Conservation (phyloP, 2,797 vertebrate genomes). For the Hemibagrus guttatus region DNA sequence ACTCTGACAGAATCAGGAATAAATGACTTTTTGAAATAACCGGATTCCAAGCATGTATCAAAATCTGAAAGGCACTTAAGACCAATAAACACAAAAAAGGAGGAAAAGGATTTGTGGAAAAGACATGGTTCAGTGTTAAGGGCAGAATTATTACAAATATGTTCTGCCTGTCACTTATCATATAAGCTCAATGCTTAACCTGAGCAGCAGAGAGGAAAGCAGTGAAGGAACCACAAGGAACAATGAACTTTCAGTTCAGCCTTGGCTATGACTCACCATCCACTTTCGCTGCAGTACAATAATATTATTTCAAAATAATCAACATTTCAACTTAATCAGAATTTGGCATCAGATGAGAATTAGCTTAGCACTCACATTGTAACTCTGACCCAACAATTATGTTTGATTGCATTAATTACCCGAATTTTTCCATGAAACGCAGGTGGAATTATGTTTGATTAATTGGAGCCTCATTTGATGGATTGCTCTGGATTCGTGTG, state of each 20-base stretch:
- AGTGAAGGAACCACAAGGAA: not conserved
- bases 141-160: constrained; percentile 14
- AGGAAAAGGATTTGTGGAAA: not conserved
- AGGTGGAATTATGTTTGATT: constrained; percentile 44
- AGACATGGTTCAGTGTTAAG: not conserved
- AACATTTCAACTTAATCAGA: constrained; percentile 42
- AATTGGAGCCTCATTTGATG: constrained; percentile 33
- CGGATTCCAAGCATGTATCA: not conserved
- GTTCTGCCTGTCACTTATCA: constrained; percentile 12
- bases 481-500: constrained; percentile 24
- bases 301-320: constrained; percentile 56
- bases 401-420: constrained; percentile 59
- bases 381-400: constrained; percentile 52
- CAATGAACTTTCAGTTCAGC: constrained; percentile 34
- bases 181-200: not conserved
- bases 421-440: constrained; percentile 45
- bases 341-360: constrained; percentile 50
- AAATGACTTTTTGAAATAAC: constrained; percentile 17
- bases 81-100: constrained; percentile 8
- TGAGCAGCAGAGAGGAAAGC: not conserved
- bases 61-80: not conserved
- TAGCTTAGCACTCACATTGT: constrained; percentile 46
- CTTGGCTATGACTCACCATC: constrained; percentile 31
- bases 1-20: not conserved
- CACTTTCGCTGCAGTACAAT: constrained; percentile 35